Percentiles rank a stretch among this genome's conserved stretches.
phyloP scores from a whole-genome alignment of 2,113 vertebrate species.

The Carassius gibelio region DNA sequence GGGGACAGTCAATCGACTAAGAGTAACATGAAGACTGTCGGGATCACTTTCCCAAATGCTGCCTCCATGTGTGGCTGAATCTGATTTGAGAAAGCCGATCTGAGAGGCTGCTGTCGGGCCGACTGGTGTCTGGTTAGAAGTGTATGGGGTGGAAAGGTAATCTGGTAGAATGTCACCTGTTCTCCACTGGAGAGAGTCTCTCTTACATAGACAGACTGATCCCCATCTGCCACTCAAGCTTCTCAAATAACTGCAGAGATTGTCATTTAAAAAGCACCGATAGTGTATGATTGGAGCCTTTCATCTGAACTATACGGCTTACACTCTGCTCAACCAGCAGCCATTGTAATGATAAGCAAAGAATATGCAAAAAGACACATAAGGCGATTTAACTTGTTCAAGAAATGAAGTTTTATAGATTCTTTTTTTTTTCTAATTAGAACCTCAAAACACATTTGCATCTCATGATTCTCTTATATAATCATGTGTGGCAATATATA shows the following conservation, averaged over 20 bases:
- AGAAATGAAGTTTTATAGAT: constrained; percentile 27
- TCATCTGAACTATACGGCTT: constrained; percentile 45
- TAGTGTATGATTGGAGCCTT: constrained; percentile 55
- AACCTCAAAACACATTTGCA: background rate
- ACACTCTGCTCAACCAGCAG: constrained; percentile 8
- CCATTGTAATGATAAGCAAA: constrained; percentile 5
- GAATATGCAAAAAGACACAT: constrained; percentile 6
- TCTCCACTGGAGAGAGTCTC: constrained; percentile 73
- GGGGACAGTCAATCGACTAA: constrained; percentile 8
- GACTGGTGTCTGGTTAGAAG: constrained; percentile 45
- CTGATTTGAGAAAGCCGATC: constrained; percentile 50
- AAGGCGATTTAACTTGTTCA: background rate
- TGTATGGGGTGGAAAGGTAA: constrained; percentile 69
- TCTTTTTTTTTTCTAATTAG: background rate
- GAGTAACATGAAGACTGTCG: constrained; percentile 45
- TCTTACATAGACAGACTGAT: constrained; percentile 71
- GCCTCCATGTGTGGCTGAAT: constrained; percentile 39
- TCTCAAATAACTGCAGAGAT: constrained; percentile 53
- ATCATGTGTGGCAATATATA: background rate
- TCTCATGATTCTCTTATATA: background rate
- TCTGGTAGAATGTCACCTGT: constrained; percentile 74
- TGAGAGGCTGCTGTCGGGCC: constrained; percentile 42
- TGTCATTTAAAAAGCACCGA: constrained; percentile 45
- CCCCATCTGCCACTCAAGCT: constrained; percentile 69
- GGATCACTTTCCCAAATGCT: constrained; percentile 51